Conservation (phyloP, 2,797 vertebrate genomes). For the Poeciliopsis gracilis region DNA sequence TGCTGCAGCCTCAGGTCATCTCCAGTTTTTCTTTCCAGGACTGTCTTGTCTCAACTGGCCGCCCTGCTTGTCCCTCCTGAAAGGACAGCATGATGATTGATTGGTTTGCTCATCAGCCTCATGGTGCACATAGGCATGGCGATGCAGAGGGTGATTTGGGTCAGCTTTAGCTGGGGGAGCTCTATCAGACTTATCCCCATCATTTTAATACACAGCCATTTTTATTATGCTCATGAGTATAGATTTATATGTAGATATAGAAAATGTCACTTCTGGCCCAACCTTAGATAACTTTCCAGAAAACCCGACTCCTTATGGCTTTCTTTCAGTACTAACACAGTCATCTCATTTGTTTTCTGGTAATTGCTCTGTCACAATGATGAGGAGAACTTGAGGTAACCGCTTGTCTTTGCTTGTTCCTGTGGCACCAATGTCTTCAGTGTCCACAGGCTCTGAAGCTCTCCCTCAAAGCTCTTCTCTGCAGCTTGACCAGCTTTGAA, state of each 20-base stretch:
- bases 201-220: too few relatives aligned
- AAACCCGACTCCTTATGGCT: neutral
- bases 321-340: neutral
- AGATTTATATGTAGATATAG: neutral
- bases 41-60: neutral
- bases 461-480: neutral
- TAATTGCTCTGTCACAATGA: neutral
- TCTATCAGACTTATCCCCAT: too few relatives aligned
- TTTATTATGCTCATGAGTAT: neutral
- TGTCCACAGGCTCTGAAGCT: neutral
- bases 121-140: too few relatives aligned
- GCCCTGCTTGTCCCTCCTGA: neutral
- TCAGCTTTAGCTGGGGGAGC: too few relatives aligned
- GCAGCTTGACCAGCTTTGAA: neutral
- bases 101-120: too few relatives aligned
- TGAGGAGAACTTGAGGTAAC: neutral
- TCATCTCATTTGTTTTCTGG: neutral
- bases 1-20: neutral
- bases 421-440: neutral
- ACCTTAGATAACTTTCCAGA: conserved; percentile 24
- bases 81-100: neutral
- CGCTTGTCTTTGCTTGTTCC: neutral
- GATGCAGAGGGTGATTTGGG: too few relatives aligned
- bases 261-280: neutral
- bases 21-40: neutral